Percentiles rank a stretch among this genome's conserved stretches.
Evolutionary conservation across 2,888 invertebrate genomes (phyloP).

Genomic region (Melolontha melolontha): DNA sequence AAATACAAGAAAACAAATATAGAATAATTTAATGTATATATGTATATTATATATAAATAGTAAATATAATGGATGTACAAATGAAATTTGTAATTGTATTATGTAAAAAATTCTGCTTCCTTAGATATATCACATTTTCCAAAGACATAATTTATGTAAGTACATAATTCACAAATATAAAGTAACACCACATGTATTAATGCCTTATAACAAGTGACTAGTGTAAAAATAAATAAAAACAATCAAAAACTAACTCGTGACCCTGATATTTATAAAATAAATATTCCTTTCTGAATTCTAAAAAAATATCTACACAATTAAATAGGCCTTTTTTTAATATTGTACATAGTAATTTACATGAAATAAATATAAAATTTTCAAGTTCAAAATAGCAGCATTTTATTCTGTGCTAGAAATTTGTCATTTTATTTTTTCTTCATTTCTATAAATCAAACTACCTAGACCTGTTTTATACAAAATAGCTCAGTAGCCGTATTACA

Average conservation of each 20-base stretch:
- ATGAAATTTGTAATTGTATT: constrained; percentile 26
- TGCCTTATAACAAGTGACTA: constrained; percentile 33
- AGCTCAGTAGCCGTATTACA: no score
- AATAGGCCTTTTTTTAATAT: constrained; percentile 24
- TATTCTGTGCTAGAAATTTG: no score
- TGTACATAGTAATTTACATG: neutral
- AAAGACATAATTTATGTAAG: constrained; percentile 32
- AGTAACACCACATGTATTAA: constrained; percentile 27
- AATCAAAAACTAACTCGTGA: constrained; percentile 14
- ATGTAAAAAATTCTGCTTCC: constrained; percentile 1
- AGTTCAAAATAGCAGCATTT: neutral
- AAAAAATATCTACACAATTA: constrained; percentile 10
- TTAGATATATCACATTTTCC: constrained; percentile 28
- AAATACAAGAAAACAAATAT: constrained; percentile 26
- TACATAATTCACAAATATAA: constrained; percentile 23
- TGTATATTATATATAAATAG: constrained; percentile 13
- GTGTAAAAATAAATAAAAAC: constrained; percentile 25
- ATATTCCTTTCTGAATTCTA: constrained; percentile 9
- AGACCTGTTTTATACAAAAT: no score
- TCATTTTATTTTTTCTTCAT: no score
- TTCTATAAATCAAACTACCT: no score
- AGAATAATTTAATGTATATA: constrained; percentile 31
- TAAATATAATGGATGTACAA: constrained; percentile 30
- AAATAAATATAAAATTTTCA: constrained; percentile 7
- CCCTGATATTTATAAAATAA: constrained; percentile 24